Evolutionary conservation across 1,140 invertebrate species (phyloP), one percentile per base, ranked within the genome.

Genomic region (Aphidius ervi): DNA sequence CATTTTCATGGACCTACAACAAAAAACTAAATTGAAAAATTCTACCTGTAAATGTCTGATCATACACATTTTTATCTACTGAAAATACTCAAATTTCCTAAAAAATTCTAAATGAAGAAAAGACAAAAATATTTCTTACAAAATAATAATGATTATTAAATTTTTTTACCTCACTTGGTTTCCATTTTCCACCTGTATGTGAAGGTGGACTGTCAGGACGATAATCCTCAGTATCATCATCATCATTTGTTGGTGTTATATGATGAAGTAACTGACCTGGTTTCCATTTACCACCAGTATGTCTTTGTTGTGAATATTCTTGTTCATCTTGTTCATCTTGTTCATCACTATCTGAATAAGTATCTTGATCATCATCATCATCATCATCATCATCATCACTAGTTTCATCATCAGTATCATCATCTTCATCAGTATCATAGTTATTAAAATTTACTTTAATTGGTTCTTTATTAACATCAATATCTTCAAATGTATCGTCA

Each of bases 121-220:
- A 16, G 16, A 16, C 16, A 16, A 0, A 16, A 16, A 16, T 16
- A 16, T 16, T 16, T 16, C 1, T 0, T 16, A 16, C 16, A 16
- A 16, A 16, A 16, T 16, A 16, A 0, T 16, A 16, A 0, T 16
- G 16, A 16, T 16, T 16, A 16, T 16, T 16, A 16, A 16, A 16
- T 16, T 16, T 0, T 16, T 16, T 16, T 48, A 61, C 46, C 59
- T 75, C 74, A 6, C 63, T 50, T 20, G 83, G 83, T 65, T 81
- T 83, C 87, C 89, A 91, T 75, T 91, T 91, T 4, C 89, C 88
- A 50, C 88, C 87, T 0, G 87, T 90, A 65, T 90, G 84, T 46
- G 82, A 81, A 5, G 82, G 79, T 31, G 78, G 76, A 62, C 82
- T 81, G 40, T 81, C 69, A 7, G 79, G 78, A 49, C 74, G 68